Percentiles rank a stretch among this genome's conserved stretches.
Conservation (phyloP, 2,888 invertebrate genomes). For the Mesorhabditis belari region DNA sequence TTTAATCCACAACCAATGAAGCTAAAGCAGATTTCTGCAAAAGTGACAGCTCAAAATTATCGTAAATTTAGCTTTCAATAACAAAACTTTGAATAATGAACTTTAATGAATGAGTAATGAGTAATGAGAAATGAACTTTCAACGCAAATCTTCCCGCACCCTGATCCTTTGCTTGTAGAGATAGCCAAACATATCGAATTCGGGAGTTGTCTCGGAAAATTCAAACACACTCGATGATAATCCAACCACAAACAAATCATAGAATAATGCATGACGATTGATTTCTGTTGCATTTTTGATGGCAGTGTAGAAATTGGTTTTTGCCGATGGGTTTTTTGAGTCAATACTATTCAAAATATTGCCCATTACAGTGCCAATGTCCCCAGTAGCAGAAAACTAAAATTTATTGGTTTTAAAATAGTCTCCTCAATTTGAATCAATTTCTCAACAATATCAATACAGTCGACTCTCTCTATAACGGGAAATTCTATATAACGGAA, state of each 20-base stretch:
- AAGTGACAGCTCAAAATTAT: too few relatives aligned
- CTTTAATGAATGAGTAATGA: too few relatives aligned
- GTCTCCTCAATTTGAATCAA: too few relatives aligned
- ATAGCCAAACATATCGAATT: neutral
- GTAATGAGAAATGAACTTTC: too few relatives aligned
- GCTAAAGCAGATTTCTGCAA: too few relatives aligned
- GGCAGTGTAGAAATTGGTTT: neutral
- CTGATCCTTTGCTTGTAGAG: neutral
- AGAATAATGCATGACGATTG: neutral
- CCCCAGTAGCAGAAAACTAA: neutral
- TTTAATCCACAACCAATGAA: neutral
- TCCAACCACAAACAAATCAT: neutral
- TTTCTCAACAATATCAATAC: too few relatives aligned
- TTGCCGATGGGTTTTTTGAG: neutral
- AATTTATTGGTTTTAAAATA: too few relatives aligned
- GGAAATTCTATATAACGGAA: too few relatives aligned
- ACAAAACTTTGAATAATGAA: too few relatives aligned
- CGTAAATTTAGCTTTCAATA: too few relatives aligned
- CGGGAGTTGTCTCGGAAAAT: neutral
- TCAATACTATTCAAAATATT: neutral
- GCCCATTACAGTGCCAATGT: neutral
- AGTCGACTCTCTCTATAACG: too few relatives aligned
- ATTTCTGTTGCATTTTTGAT: neutral
- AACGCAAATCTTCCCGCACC: neutral
- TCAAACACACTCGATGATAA: neutral